Percentiles rank a stretch among this genome's conserved stretches.
Evolutionary conservation across 2,113 vertebrate species (phyloP).

Genomic region (Phalacrocorax brasilianus): DNA sequence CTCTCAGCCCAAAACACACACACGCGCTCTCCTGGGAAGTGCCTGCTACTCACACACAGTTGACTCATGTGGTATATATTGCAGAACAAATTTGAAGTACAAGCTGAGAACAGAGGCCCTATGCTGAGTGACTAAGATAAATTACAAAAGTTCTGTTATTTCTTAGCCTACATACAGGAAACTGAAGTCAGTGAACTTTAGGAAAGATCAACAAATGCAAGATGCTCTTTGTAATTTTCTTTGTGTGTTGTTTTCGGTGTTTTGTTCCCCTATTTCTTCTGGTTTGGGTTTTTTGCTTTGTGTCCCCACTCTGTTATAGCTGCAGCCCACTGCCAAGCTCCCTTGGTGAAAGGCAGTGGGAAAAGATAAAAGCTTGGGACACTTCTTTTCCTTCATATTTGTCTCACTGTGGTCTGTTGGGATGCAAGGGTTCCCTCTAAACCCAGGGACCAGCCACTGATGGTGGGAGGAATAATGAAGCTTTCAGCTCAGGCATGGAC

Average conservation of each 20-base stretch:
- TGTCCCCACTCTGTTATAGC: neutral
- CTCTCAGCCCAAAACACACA: conserved; percentile 23
- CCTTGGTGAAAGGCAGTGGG: neutral
- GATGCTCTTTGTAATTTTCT: neutral
- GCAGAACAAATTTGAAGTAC: neutral
- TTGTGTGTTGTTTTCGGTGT: neutral
- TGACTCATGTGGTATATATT: conserved; percentile 2
- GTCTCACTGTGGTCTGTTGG: neutral
- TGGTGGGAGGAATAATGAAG: neutral
- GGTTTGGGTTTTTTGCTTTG: neutral
- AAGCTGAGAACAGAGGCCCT: conserved; percentile 18
- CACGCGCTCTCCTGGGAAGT: neutral
- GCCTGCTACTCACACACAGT: neutral
- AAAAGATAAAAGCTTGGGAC: neutral
- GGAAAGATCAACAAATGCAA: conserved; percentile 38
- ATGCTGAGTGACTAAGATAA: conserved; percentile 55
- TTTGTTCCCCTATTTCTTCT: neutral
- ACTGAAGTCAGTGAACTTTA: conserved; percentile 31
- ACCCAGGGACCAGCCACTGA: neutral
- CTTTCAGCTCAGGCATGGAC: neutral
- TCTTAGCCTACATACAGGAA: conserved; percentile 45
- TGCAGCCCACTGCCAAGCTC: neutral
- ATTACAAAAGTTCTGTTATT: conserved; percentile 32
- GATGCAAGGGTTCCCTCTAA: neutral
- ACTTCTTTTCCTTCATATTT: neutral